Evolutionary conservation across 2,888 invertebrate genomes (phyloP), one percentile per base, ranked within the genome.

Genomic region (Tyria jacobaeae): DNA sequence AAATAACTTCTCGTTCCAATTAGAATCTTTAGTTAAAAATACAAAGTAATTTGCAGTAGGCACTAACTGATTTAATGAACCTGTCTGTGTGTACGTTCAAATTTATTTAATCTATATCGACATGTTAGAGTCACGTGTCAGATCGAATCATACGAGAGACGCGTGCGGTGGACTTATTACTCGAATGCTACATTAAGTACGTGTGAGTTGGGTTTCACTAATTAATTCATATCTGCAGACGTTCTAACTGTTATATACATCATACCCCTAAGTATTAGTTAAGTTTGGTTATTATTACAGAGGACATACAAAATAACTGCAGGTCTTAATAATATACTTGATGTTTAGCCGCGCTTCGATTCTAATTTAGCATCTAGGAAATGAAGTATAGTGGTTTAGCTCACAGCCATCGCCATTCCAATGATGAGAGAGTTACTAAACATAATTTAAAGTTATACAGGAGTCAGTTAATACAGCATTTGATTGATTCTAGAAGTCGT

Each of bases 121-220:
- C 72, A 74, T 70, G 75, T 51, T 58, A 50, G 55, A 65, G 64
- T 84, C 86, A 86, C 87, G 85, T 88, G 88, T 79, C 67, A 62
- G 35, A 57, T 66, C 71, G 67, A 75, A 80, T 84, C 87, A 88
- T 84, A 82, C 81, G 68, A 71, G 70, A 70, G 73, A 81, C 82
- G 84, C 86, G 86, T 86, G 87, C 76, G 70, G 73, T 74, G 54
- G 60, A 66, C 60, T 57, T 59, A 70, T 66, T 75, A 71, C 73
- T 65, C 61, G 55, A 67, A 67, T 69, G 59, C 64, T 68, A 67
- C 66, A 65, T 65, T 62, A 57, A 57, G 65, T 54, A 48, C 55
- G 57, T 70, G 54, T 68, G 71, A 68, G 75, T 77, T 73, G 62
- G 75, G 78, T 76, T 76, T 77, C 78, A 76, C 75, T 73, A 77